Conservation (phyloP, 2,797 vertebrate species). For the Cephalopachus bancanus region DNA sequence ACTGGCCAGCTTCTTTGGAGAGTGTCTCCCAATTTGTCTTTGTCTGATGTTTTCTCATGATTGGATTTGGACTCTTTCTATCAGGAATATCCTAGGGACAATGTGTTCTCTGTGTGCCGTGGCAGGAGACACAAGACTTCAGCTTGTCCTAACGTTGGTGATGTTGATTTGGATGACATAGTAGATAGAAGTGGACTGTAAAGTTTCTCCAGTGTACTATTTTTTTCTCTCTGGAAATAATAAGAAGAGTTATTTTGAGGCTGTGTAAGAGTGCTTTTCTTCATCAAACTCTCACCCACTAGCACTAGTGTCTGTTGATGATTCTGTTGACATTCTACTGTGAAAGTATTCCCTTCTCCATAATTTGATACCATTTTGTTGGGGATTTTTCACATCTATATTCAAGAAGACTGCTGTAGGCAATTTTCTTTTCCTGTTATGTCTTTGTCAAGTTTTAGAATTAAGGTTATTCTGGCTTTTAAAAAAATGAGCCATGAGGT, state of each 20-base stretch:
- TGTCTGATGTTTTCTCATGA: not conserved
- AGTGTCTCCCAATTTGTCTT: not conserved
- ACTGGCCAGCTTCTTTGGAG: not conserved
- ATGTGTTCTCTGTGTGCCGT: not conserved
- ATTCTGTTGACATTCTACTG: not conserved
- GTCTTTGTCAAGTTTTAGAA: slow-evolving; percentile 48
- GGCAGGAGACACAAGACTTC: not conserved
- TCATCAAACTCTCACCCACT: not conserved
- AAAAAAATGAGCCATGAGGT: slow-evolving; percentile 51
- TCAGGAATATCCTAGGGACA: not conserved
- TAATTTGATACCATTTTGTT: not conserved
- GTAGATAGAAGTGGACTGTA: not conserved
- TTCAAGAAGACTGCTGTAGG: not conserved
- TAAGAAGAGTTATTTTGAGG: not conserved
- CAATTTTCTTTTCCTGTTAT: slow-evolving; percentile 49
- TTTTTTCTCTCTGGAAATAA: not conserved
- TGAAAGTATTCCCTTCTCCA: not conserved
- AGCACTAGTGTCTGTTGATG: accelerated
- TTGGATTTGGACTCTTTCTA: not conserved
- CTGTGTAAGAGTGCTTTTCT: not conserved
- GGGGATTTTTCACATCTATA: not conserved
- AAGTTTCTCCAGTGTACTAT: too few species aligned
- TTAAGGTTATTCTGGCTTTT: slow-evolving; percentile 15
- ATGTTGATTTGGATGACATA: not conserved
- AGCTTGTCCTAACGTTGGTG: not conserved